phyloP scores from a whole-genome alignment of 2,797 vertebrate genomes.

The Schizopygopsis pylzovi region DNA sequence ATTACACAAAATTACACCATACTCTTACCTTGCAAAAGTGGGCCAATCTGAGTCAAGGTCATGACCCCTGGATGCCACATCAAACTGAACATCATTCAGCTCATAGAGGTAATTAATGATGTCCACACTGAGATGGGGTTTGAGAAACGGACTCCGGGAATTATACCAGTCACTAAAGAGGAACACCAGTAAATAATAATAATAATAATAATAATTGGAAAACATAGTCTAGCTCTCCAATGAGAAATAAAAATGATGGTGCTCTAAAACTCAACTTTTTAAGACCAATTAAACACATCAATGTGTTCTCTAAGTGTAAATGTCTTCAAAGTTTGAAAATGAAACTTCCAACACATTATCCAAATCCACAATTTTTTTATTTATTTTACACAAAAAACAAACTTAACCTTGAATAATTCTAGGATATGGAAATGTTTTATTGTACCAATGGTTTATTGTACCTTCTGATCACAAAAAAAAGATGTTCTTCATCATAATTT shows the following conservation, averaged over 20 bases:
- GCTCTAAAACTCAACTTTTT: not conserved
- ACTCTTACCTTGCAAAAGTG: constrained; percentile 89
- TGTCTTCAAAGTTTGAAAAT: not conserved
- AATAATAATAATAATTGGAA: not conserved
- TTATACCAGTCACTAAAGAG: constrained; percentile 92
- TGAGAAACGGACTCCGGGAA: constrained; percentile 91
- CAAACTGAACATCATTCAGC: constrained; percentile 94
- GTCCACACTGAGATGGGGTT: constrained; percentile 86
- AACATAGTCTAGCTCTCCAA: not conserved
- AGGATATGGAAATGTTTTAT: not conserved
- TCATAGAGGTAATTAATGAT: constrained; percentile 93
- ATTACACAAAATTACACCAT: not conserved
- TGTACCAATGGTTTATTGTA: not conserved
- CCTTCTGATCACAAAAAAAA: not conserved
- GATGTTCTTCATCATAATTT: no score
- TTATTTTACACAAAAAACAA: no score
- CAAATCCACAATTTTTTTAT: not conserved
- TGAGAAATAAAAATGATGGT: not conserved
- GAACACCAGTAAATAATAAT: not conserved
- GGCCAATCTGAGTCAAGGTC: constrained; percentile 96
- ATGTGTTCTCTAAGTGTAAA: not conserved
- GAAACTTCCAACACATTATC: not conserved
- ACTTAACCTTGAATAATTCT: not conserved
- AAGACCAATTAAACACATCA: not conserved
- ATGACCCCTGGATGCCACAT: constrained; percentile 91